Evolutionary conservation across 2,888 invertebrate genomes (phyloP).

Genomic region (Lasioglossum leucozonium): DNA sequence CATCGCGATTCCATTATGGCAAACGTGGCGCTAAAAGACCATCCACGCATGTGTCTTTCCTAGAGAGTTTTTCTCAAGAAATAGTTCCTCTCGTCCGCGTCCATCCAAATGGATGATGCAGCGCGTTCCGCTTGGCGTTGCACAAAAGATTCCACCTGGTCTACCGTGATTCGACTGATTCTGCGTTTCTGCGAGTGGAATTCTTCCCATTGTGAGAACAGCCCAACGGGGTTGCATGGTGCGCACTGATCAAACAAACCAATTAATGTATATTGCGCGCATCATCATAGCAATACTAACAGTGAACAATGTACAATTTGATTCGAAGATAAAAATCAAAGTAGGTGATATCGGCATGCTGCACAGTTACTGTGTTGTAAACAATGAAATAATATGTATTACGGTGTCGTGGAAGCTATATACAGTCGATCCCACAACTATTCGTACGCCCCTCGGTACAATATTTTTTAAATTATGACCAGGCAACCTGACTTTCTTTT

Average conservation of each 20-base stretch:
- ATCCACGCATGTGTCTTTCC: slow-evolving; percentile 62
- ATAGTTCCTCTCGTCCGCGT: slow-evolving; percentile 27
- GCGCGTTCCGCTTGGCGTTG: slow-evolving; percentile 60
- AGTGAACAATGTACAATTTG: neutral
- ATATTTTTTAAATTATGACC: too few species aligned
- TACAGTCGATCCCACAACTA: neutral
- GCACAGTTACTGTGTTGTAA: neutral
- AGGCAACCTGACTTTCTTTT: too few species aligned
- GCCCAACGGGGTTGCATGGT: slow-evolving; percentile 57
- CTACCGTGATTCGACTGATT: slow-evolving; percentile 67
- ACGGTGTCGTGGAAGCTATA: neutral
- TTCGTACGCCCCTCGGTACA: too few species aligned
- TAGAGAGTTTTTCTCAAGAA: slow-evolving; percentile 65
- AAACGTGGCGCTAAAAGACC: slow-evolving; percentile 55
- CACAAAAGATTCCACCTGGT: slow-evolving; percentile 63
- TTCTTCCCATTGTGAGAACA: slow-evolving; percentile 3
- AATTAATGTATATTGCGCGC: neutral
- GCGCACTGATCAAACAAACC: slow-evolving; percentile 27
- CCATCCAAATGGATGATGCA: slow-evolving; percentile 70
- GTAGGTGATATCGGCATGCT: neutral
- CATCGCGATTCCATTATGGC: slow-evolving; percentile 14
- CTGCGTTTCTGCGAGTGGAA: slow-evolving; percentile 50
- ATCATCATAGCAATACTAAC: neutral
- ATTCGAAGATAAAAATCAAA: neutral
- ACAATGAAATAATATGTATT: slow-evolving; percentile 25